Percentiles rank a stretch among this genome's conserved stretches.
Conservation (phyloP, 2,797 vertebrate species). For the Adrianichthys oophorus region DNA sequence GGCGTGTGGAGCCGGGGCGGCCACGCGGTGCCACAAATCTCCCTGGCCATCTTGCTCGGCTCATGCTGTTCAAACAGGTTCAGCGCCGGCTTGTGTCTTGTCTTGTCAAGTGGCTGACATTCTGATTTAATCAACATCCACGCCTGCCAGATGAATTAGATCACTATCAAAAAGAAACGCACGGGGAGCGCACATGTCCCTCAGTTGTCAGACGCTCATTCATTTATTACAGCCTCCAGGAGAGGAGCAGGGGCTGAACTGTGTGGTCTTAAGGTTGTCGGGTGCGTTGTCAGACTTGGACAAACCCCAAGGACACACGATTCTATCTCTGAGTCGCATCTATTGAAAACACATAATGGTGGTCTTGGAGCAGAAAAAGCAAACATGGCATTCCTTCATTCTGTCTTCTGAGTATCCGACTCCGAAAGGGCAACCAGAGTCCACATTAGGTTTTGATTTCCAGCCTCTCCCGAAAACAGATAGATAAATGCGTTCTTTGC, state of each 20-base stretch:
- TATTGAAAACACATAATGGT: slow-evolving; percentile 60
- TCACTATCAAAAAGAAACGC: slow-evolving; percentile 81
- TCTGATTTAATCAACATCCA: slow-evolving; percentile 86
- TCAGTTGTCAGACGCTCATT: slow-evolving; percentile 83
- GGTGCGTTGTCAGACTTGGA: slow-evolving; percentile 65
- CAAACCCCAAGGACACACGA: slow-evolving; percentile 52
- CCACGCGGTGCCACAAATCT: slow-evolving; percentile 66
- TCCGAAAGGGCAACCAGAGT: slow-evolving; percentile 15
- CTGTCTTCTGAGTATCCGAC: slow-evolving; percentile 20
- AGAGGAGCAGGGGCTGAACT: slow-evolving; percentile 50
- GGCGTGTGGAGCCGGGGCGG: slow-evolving; percentile 44
- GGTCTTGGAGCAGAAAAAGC: slow-evolving; percentile 57
- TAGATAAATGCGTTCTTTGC: slow-evolving; percentile 26
- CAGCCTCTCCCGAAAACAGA: slow-evolving; percentile 19
- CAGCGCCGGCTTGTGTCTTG: slow-evolving; percentile 74
- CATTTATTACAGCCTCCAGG: slow-evolving; percentile 75
- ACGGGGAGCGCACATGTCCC: slow-evolving; percentile 75
- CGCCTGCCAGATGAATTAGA: slow-evolving; percentile 85
- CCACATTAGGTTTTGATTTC: slow-evolving; percentile 38
- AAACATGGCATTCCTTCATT: slow-evolving; percentile 59
- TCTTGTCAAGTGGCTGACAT: slow-evolving; percentile 85
- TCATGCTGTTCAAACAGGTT: slow-evolving; percentile 79
- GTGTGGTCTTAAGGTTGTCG: slow-evolving; percentile 55
- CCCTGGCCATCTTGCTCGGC: slow-evolving; percentile 67
- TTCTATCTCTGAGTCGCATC: slow-evolving; percentile 57